These are phyloP conservation scores for Venustoraphidia nigricollis DNA, from an alignment of 2,888 invertebrate species.

Conservation along the genomic window DNA sequence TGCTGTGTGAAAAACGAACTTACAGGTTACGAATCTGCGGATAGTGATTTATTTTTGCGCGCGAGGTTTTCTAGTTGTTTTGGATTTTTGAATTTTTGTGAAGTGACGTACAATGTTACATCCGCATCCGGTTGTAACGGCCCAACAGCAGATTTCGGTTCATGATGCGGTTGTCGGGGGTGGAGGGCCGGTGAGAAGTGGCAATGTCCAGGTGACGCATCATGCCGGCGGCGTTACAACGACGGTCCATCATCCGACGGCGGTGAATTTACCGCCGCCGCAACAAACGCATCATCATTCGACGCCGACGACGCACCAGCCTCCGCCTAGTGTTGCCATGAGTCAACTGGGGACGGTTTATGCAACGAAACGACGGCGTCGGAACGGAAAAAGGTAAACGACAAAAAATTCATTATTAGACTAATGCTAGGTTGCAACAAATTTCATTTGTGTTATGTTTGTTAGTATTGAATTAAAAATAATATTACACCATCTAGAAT, in stretches of 20 bases:
- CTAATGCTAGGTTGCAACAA: too few relatives aligned
- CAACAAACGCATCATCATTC: constrained; percentile 13
- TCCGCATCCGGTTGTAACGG: too few relatives aligned
- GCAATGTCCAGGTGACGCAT: neutral
- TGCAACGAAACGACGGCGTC: constrained; percentile 85
- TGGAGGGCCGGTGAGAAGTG: neutral
- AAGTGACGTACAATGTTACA: too few relatives aligned
- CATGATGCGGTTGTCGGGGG: neutral
- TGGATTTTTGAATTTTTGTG: too few relatives aligned
- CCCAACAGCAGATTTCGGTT: too few relatives aligned
- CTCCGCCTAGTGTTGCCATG: constrained; percentile 35
- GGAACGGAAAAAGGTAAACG: constrained; percentile 90
- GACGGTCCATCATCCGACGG: constrained; percentile 9
- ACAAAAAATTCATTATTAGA: neutral
- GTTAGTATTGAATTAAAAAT: too few relatives aligned
- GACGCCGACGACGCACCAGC: constrained; percentile 14
- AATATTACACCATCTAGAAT: too few relatives aligned
- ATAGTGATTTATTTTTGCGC: too few relatives aligned
- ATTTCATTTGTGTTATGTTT: too few relatives aligned
- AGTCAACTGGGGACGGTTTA: constrained; percentile 93
- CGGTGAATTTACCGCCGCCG: constrained; percentile 24
- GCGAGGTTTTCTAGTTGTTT: too few relatives aligned
- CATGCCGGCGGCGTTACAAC: neutral
- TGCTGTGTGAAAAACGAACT: too few relatives aligned
- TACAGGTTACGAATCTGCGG: too few relatives aligned